Percentiles rank a stretch among this genome's conserved stretches.
Conservation (phyloP, 1,140 invertebrate genomes). For the Hylyphantes graminicola region DNA sequence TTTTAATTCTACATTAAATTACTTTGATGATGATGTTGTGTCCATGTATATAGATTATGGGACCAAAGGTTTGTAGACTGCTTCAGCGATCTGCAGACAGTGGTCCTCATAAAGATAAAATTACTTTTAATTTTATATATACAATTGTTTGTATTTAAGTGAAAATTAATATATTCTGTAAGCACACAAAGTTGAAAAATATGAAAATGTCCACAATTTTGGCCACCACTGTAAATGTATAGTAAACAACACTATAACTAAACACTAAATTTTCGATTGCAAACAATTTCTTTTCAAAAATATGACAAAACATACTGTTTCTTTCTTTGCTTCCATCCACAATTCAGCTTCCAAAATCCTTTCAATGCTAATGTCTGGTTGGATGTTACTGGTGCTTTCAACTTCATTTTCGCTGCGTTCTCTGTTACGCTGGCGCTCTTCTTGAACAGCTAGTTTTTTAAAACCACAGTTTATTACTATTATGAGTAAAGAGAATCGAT, state of each 20-base stretch:
- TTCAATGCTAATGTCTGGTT: constrained; percentile 49
- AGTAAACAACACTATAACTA: not conserved
- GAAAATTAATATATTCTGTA: no score
- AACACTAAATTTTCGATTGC: not conserved
- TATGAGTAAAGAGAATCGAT: not conserved
- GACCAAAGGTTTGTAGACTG: no score
- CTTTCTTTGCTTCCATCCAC: constrained; percentile 51
- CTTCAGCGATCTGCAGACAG: no score
- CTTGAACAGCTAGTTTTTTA: constrained; percentile 77
- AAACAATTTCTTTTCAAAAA: not conserved
- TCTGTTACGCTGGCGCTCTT: constrained; percentile 85
- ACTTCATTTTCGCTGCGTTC: constrained; percentile 83
- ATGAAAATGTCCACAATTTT: no score
- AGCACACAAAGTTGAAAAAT: no score
- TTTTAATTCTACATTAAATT: no score
- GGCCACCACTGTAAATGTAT: no score
- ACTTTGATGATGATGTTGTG: no score
- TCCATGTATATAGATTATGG: no score
- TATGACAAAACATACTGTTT: constrained; percentile 13
- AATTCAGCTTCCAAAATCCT: constrained; percentile 59
- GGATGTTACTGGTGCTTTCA: constrained; percentile 75
- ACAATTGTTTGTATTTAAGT: no score
- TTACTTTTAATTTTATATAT: no score
- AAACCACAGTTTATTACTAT: not conserved
- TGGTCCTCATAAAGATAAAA: no score